These are phyloP conservation scores for Equus przewalskii DNA, from an alignment of 2,113 vertebrate genomes.

Conservation along the genomic window DNA sequence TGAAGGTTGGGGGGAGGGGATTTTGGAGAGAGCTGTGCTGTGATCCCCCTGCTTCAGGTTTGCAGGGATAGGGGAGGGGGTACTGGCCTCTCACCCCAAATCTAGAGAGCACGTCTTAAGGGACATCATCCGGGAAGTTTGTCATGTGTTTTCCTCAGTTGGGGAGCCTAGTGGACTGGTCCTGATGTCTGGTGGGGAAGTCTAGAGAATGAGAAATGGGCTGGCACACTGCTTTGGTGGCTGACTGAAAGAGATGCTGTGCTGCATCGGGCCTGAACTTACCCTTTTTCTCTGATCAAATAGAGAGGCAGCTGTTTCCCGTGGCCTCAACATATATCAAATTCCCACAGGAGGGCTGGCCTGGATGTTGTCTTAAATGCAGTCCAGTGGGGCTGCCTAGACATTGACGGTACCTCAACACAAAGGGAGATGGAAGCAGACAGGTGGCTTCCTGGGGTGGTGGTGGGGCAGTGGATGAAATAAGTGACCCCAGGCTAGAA, in stretches of 20 bases:
- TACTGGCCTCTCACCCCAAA: background rate
- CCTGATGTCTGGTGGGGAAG: background rate
- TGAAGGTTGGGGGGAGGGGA: background rate
- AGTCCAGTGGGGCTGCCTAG: background rate
- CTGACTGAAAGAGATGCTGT: background rate
- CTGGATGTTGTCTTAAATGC: background rate
- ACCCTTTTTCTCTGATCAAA: background rate
- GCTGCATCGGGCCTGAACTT: background rate
- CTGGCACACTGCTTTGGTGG: background rate
- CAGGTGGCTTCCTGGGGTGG: background rate
- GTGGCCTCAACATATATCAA: accelerated
- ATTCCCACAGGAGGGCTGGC: background rate
- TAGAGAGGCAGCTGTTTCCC: background rate
- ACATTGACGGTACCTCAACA: too few relatives aligned
- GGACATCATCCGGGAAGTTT: background rate
- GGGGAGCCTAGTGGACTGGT: background rate
- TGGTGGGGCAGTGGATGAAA: background rate
- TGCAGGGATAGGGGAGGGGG: background rate
- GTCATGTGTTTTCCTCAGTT: background rate
- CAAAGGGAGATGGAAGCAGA: background rate
- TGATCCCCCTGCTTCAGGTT: too few relatives aligned
- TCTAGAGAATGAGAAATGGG: background rate
- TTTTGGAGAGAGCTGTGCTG: background rate
- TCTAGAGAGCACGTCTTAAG: background rate
- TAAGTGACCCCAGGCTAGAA: background rate